These are phyloP conservation scores for Lepidochrysops patricia DNA, from an alignment of 2,888 invertebrate genomes.

Conservation along the genomic window DNA sequence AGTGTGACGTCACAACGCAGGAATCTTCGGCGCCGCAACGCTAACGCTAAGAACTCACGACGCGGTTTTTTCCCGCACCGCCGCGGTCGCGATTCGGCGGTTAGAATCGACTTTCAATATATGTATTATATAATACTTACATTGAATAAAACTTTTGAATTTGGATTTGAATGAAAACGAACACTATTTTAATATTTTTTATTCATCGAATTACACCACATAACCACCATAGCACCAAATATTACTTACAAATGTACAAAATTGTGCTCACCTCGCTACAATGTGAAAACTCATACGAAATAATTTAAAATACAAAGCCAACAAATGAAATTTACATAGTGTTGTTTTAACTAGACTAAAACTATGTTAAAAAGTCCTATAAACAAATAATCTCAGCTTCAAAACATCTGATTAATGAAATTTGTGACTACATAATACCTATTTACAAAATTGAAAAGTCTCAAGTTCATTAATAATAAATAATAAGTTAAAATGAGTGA, in stretches of 20 bases:
- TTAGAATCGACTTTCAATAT: too few relatives aligned
- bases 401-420: neutral
- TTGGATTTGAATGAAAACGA: neutral
- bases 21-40: too few relatives aligned
- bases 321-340: neutral
- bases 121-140: too few relatives aligned
- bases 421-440: neutral
- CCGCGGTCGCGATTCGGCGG: too few relatives aligned
- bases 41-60: too few relatives aligned
- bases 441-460: neutral
- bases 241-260: slow-evolving; percentile 72
- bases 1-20: too few relatives aligned
- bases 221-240: slow-evolving; percentile 69
- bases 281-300: slow-evolving; percentile 23
- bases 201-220: slow-evolving; percentile 45
- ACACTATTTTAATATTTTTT: slow-evolving; percentile 33
- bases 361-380: neutral
- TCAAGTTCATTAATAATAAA: neutral
- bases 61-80: too few relatives aligned
- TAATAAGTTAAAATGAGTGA: neutral
- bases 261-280: slow-evolving; percentile 54
- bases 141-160: too few relatives aligned
- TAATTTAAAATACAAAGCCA: slow-evolving; percentile 17
- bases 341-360: neutral
- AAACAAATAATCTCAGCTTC: slow-evolving; percentile 7